Conservation (phyloP, 2,113 vertebrate species). For the Ameiurus melas region DNA sequence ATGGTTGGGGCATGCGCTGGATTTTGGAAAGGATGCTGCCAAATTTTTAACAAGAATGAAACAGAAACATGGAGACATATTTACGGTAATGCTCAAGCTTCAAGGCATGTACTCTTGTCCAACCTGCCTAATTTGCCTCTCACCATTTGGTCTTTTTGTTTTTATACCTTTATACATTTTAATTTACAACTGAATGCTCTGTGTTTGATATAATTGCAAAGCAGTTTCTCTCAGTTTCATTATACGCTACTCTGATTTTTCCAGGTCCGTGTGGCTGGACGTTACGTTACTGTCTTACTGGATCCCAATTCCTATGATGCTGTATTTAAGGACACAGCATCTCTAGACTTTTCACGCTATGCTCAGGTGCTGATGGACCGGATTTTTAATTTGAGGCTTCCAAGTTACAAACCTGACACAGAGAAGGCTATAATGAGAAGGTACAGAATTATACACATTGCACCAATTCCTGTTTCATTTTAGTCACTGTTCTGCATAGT, state of each 20-base stretch:
- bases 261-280: constrained; percentile 81
- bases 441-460: constrained; percentile 63
- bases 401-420: constrained; percentile 62
- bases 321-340: constrained; percentile 69
- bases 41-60: constrained; percentile 83
- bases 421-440: constrained; percentile 75
- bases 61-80: constrained; percentile 82
- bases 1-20: constrained; percentile 84
- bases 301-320: constrained; percentile 82
- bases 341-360: constrained; percentile 79
- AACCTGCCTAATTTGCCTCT: background rate
- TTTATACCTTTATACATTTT: background rate
- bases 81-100: constrained; percentile 67
- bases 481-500: background rate
- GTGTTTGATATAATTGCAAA: background rate
- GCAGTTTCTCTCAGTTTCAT: background rate
- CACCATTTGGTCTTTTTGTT: background rate
- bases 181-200: background rate
- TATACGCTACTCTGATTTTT: background rate
- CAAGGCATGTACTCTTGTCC: background rate
- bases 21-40: constrained; percentile 83
- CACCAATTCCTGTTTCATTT: constrained; percentile 2
- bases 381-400: constrained; percentile 82
- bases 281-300: constrained; percentile 79
- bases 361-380: constrained; percentile 82